Evolutionary conservation across 2,113 vertebrate genomes (phyloP), one percentile per base, ranked within the genome.

Genomic region (Phaethornis superciliosus): DNA sequence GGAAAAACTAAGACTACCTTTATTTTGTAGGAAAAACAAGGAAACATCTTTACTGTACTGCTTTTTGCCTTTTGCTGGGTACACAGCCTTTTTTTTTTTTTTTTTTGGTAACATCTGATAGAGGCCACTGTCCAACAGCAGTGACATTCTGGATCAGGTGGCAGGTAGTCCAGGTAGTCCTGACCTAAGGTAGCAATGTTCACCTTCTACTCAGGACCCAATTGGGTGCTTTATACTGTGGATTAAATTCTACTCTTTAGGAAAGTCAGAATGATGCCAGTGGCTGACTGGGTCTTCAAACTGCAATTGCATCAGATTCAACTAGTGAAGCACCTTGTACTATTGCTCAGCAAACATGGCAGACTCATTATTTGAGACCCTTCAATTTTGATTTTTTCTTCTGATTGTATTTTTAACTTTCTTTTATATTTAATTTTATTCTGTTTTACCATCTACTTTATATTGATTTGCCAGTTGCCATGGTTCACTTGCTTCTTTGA

Each of bases 141-240:
- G 15, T 3, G 8, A 7, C 9, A 26, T 7, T 19, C 1, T 33
- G 42, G 27, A 35, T 26, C 30, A 21, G 3, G 4, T 88, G 40
- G 8, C 6, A 51, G 12, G 5, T 2, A 22, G 32, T 20, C 23
- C 6, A 51, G 12, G 5, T 2, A 22, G 32, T 20, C 23, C 20
- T 83, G 33, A 86, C 8, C 28, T 22, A 69, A 90, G 71, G 2
- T 32, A 60, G 12, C 3, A n/a, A 3, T 68, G 37, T 80, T 42
- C 28, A 42, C 49, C 6, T 85, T 76, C 68, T 20, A 26, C 27
- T 76, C 54, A 60, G 23, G 18, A 54, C 4, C 22, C 0, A 0
- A 22, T 11, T 0, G 0, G 4, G 26, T 52, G 26, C n/a, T 85
- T 56, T 71, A 30, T 40, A 15, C 22, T 10, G 15, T 32, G 19